Conservation (phyloP, 1,140 invertebrate species). For the Drosophila bocki region DNA sequence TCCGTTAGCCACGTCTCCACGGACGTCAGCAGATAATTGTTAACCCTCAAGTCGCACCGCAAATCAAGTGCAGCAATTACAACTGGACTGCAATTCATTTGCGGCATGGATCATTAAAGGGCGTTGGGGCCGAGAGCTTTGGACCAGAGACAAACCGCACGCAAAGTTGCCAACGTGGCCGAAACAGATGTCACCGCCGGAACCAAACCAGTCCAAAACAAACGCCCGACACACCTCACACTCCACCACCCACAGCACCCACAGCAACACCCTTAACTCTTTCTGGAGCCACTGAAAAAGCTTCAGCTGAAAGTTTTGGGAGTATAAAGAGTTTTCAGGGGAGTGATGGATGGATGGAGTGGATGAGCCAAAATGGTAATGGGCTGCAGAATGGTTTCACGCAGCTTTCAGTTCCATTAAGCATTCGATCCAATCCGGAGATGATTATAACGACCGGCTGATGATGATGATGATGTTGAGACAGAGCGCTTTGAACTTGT, state of each 20-base stretch:
- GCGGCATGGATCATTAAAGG: slow-evolving; percentile 55
- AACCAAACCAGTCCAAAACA: slow-evolving; percentile 43
- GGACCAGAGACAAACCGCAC: slow-evolving; percentile 70
- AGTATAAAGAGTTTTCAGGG: slow-evolving; percentile 40
- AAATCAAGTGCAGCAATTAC: slow-evolving; percentile 82
- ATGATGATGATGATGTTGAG: slow-evolving; percentile 16
- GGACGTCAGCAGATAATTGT: slow-evolving; percentile 75
- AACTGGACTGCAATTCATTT: slow-evolving; percentile 78
- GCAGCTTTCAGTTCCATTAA: slow-evolving; percentile 65
- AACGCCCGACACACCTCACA: background rate
- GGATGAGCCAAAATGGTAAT: slow-evolving; percentile 22
- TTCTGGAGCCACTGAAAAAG: slow-evolving; percentile 20
- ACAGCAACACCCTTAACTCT: slow-evolving; percentile 12
- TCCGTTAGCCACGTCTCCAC: slow-evolving; percentile 28
- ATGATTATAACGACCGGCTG: slow-evolving; percentile 10
- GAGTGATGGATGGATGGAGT: slow-evolving; percentile 43
- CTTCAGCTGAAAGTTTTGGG: slow-evolving; percentile 53
- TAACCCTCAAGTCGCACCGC: slow-evolving; percentile 74
- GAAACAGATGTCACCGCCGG: slow-evolving; percentile 74
- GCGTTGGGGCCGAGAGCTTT: slow-evolving; percentile 20
- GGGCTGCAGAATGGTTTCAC: slow-evolving; percentile 25
- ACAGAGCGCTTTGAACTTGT: slow-evolving; percentile 52
- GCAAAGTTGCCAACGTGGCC: slow-evolving; percentile 74
- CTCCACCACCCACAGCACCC: background rate
- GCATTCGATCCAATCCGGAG: slow-evolving; percentile 46